Evolutionary conservation across 2,797 vertebrate species (phyloP), one percentile per base, ranked within the genome.

Genomic region (Australoheros facetus): DNA sequence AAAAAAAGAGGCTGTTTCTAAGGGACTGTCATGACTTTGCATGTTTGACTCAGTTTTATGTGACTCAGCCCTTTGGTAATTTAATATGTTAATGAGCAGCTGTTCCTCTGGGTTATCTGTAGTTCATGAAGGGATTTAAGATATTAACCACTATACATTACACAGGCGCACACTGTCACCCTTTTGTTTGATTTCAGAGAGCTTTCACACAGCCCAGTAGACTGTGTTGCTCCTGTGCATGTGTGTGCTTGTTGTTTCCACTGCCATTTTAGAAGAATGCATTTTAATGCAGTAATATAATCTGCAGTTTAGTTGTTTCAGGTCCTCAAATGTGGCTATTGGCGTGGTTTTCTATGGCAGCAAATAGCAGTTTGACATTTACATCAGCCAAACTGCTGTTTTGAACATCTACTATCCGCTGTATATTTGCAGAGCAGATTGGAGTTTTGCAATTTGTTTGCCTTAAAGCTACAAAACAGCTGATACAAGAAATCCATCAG

Each of bases 111-210:
- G 86, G 84, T 91, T 89, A 85, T 82, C 73, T 80, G 45, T 60
- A 85, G 84, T 89, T 73, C 82, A 75, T n/a, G 34, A 32, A 81
- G 23, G 71, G 88, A 89, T 87, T 86, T 54, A 77, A 77, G 78
- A 86, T 85, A 83, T 39, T 64, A 75, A 71, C 84, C 73, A 84
- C 74, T 83, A 79, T 83, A 86, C 89, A 90, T 90, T 86, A 78
- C 78, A 75, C 39, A 3, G 34, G 30, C 60, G 62, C 37, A 77
- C 57, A 75, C 57, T 83, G 71, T 85, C 75, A 69, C 64, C 80
- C 74, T 55, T 37, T 86, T 81, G 73, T 85, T 88, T 84, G 57
- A 85, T 87, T 89, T 88, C 45, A 87, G 26, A 89, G 79, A 60
- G 57, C 57, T 71, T 84, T 87, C 56, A 80, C 74, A 57, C 75